Conservation (phyloP, 2,888 invertebrate species). For the Netelia virgata region DNA sequence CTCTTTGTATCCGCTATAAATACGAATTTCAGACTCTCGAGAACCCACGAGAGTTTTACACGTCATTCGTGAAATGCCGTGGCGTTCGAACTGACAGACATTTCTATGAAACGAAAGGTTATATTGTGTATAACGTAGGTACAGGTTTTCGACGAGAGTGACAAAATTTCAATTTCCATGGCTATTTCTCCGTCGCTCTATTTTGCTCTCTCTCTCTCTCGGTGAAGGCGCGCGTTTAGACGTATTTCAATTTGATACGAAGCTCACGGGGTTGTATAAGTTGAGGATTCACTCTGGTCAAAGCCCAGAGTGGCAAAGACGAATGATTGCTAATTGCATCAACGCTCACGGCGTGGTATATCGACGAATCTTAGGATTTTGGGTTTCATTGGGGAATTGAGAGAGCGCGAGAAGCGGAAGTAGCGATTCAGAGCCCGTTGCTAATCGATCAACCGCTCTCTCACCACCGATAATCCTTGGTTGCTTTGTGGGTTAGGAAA, state of each 20-base stretch:
- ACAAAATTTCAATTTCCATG: constrained; percentile 3
- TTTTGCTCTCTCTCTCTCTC: neutral
- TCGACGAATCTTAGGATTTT: constrained; percentile 28
- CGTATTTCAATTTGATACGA: neutral
- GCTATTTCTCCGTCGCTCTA: neutral
- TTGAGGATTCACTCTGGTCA: constrained; percentile 6
- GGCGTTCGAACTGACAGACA: too few species aligned
- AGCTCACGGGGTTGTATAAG: neutral
- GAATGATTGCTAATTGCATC: constrained; percentile 65
- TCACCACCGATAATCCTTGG: constrained; percentile 68
- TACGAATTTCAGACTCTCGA: too few species aligned
- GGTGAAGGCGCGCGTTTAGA: too few species aligned
- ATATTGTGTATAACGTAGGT: too few species aligned
- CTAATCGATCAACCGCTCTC: constrained; percentile 71
- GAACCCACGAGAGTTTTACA: too few species aligned
- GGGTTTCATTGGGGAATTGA: constrained; percentile 33
- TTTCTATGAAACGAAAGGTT: too few species aligned
- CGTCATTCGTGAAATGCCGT: too few species aligned
- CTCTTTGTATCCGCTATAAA: too few species aligned
- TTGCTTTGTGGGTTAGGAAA: constrained; percentile 59
- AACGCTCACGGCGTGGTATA: constrained; percentile 21
- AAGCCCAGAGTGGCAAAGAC: constrained; percentile 38
- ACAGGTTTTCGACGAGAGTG: neutral
- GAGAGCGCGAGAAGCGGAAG: constrained; percentile 51
- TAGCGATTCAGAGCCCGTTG: constrained; percentile 67